These are phyloP conservation scores for Columbina picui DNA, from an alignment of 2,113 vertebrate genomes.

Conservation along the genomic window DNA sequence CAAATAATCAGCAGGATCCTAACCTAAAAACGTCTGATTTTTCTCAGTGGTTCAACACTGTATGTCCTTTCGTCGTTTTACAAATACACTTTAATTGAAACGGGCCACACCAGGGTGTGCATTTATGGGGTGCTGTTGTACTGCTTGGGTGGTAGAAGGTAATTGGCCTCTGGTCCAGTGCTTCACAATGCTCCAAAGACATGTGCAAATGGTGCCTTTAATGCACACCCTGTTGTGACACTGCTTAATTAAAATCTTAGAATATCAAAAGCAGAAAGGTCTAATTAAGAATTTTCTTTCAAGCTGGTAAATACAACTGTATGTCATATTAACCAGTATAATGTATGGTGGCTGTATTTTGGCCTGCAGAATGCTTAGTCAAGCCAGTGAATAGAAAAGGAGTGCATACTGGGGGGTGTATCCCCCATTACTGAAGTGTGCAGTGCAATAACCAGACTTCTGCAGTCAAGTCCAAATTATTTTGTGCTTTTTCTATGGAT, in stretches of 20 bases:
- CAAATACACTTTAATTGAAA: conserved; percentile 56
- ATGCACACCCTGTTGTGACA: conserved; percentile 61
- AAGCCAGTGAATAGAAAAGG: neutral
- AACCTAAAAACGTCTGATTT: neutral
- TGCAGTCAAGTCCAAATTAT: neutral
- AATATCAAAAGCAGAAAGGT: conserved; percentile 31
- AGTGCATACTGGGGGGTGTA: neutral
- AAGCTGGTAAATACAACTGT: neutral
- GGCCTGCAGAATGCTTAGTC: neutral
- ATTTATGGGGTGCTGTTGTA: conserved; percentile 27
- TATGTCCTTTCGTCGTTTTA: neutral
- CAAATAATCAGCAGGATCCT: conserved; percentile 18
- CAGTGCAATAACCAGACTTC: neutral
- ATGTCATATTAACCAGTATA: neutral
- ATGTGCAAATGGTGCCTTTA: conserved; percentile 25
- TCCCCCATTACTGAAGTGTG: neutral
- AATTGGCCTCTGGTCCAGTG: conserved; percentile 65
- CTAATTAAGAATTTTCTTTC: conserved; percentile 46
- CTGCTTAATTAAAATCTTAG: conserved; percentile 62
- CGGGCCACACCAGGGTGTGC: conserved; percentile 35
- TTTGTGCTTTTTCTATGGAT: neutral
- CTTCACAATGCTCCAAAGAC: conserved; percentile 54
- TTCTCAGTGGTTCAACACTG: neutral
- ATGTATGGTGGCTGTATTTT: neutral
- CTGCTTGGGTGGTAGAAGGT: conserved; percentile 53